Evolutionary conservation across 2,113 vertebrate species (phyloP).

Genomic region (Carassius auratus): DNA sequence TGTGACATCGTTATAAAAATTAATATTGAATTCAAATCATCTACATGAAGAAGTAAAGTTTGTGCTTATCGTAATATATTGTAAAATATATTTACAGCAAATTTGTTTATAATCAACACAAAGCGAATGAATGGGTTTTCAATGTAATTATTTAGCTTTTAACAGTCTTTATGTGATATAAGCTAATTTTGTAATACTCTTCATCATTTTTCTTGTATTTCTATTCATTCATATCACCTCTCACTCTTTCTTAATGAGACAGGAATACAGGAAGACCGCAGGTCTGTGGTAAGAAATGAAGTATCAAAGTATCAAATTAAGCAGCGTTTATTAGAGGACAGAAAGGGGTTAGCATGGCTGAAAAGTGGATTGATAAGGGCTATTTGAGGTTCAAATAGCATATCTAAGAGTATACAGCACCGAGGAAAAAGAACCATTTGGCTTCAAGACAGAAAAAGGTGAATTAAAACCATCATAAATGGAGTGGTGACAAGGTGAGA

Average conservation of each 20-base stretch:
- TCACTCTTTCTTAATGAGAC: slow-evolving; percentile 54
- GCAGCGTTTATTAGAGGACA: slow-evolving; percentile 57
- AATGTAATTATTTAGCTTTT: too few relatives aligned
- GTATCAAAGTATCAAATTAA: slow-evolving; percentile 54
- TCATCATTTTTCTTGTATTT: slow-evolving; percentile 26
- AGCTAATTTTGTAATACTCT: neutral
- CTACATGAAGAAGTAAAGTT: neutral
- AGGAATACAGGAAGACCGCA: slow-evolving; percentile 16
- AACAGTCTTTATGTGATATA: neutral
- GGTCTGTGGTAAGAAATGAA: slow-evolving; percentile 42
- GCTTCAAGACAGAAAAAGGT: slow-evolving; percentile 65
- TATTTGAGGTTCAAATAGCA: slow-evolving; percentile 57
- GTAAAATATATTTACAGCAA: too few relatives aligned
- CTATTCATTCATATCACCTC: slow-evolving; percentile 17
- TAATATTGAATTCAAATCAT: neutral
- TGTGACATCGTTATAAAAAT: too few relatives aligned
- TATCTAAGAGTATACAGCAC: slow-evolving; percentile 57
- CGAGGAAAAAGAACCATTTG: slow-evolving; percentile 57
- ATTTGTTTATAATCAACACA: too few relatives aligned
- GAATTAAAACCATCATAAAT: slow-evolving; percentile 73
- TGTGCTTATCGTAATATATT: too few relatives aligned
- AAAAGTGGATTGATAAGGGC: slow-evolving; percentile 49
- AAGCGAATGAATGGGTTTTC: too few relatives aligned
- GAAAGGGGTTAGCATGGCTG: slow-evolving; percentile 34
- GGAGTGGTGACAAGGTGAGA: slow-evolving; percentile 66